phyloP scores from a whole-genome alignment of 1,140 invertebrate species.

The Augochlora pura region DNA sequence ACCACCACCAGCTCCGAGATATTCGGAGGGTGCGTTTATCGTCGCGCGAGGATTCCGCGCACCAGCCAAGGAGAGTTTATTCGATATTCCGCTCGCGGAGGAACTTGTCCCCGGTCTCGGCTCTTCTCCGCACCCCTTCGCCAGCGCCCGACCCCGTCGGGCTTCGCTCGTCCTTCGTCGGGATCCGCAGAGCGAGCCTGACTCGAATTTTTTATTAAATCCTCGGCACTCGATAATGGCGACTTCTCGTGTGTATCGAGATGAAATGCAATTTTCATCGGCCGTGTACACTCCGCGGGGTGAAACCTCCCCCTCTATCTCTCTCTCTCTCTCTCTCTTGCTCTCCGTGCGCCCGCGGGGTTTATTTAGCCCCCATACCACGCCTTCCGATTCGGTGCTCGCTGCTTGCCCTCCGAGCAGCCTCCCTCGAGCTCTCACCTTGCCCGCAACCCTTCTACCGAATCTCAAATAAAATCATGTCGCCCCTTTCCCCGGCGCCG shows the following conservation, averaged over 20 bases:
- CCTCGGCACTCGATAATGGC: slow-evolving; percentile 56
- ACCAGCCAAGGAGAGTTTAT: slow-evolving; percentile 49
- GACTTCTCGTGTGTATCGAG: slow-evolving; percentile 63
- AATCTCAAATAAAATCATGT: slow-evolving; percentile 67
- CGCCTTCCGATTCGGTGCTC: slow-evolving; percentile 55
- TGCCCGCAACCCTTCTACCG: slow-evolving; percentile 25
- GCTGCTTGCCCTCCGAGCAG: slow-evolving; percentile 33
- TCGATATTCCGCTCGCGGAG: slow-evolving; percentile 67
- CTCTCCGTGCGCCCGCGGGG: slow-evolving; percentile 6
- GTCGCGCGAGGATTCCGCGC: slow-evolving; percentile 45
- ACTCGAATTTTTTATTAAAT: slow-evolving; percentile 67
- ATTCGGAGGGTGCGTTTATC: slow-evolving; percentile 54
- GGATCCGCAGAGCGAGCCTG: slow-evolving; percentile 39
- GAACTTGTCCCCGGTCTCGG: slow-evolving; percentile 43
- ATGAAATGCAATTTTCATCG: slow-evolving; percentile 70
- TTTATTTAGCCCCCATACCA: slow-evolving; percentile 53
- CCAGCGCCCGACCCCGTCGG: not conserved
- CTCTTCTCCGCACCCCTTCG: slow-evolving; percentile 33
- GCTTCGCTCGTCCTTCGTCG: not conserved
- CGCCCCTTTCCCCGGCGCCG: slow-evolving; percentile 19
- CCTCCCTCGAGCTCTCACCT: slow-evolving; percentile 2
- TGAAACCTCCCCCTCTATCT: not conserved
- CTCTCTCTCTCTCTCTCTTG: too few species aligned
- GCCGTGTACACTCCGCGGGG: slow-evolving; percentile 22
- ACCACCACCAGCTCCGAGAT: not conserved